Evolutionary conservation across 2,888 invertebrate genomes (phyloP), one percentile per base, ranked within the genome.

Genomic region (Synanthedon myopaeformis): DNA sequence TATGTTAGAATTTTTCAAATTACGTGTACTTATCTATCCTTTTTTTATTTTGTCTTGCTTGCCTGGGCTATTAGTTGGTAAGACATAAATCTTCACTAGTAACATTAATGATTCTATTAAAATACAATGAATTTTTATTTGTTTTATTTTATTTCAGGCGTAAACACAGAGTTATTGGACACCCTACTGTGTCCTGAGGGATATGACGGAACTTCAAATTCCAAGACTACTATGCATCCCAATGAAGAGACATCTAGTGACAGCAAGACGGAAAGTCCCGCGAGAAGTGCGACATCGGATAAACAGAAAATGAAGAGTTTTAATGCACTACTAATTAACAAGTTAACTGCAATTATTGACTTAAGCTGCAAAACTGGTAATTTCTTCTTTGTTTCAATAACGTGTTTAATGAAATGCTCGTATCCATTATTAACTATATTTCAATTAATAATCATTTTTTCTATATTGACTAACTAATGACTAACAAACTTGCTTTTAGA

Each of bases 321-420:
- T 76, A 96, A 96, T 73, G 91, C 92, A 4, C 88, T 92, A 55
- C 86, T 98, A 48, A 93, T 96, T 52, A 95, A 96, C 56, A 93
- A 93, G 70, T 82, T 98, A 52, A 90, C 97, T 68, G 90, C 92
- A 51, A 96, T 98, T 53, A 92, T 97, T 35, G 91, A 92, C 54
- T 89, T 92, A 54, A 94, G 95, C 61, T 96, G 96, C 80, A 96
- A 96, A 82, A 93, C 94, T 64, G 92, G 96, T 95, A 79, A 90
- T 91, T 80, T 53, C 51, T 53, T 11, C 14, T 45, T 45, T 45
- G 8, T 14, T 14, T 45, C 45, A 45, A 45, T n/a, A 45, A 45
- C 13, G 45, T 35, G 10, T 35, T 35, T 8, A 35, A 35, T 35
- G 2, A 35, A 35, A 35, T 35, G 8, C 35, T 35, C 35, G 6